Evolutionary conservation across 37 sponge, comb jelly and placozoan genomes (phyloP).

Genomic region (Cladorhizidae sp.): DNA sequence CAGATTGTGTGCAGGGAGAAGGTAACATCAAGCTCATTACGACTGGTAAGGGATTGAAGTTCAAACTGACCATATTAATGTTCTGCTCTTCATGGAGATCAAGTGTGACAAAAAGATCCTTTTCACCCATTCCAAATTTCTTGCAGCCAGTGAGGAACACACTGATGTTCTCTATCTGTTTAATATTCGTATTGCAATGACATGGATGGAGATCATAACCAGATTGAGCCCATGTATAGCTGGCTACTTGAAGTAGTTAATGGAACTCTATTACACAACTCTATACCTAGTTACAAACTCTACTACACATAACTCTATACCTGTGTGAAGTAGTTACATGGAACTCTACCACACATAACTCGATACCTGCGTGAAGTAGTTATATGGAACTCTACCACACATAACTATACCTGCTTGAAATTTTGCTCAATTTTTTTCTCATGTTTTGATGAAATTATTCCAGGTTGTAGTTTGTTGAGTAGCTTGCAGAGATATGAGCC

Average conservation of each 20-base stretch:
- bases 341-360: no score
- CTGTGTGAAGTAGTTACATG: no score
- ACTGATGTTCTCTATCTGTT: conserved; percentile 53
- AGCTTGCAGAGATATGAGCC: conserved; percentile 64
- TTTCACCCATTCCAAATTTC: conserved; percentile 52
- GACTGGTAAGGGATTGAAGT: conserved; percentile 4
- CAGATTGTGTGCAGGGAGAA: conserved; percentile 25
- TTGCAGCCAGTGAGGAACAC: conserved; percentile 61
- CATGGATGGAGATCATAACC: background rate
- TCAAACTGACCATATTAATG: conserved; percentile 43
- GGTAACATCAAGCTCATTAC: background rate
- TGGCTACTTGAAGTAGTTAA: background rate
- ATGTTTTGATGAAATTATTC: conserved; percentile 28
- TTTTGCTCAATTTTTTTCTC: conserved; percentile 11
- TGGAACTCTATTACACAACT: background rate
- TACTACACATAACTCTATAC: no score
- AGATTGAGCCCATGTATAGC: no score
- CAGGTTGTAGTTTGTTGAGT: conserved; percentile 42
- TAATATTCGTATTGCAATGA: background rate
- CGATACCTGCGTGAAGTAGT: no score
- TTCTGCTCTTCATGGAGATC: conserved; percentile 59
- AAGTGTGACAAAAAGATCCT: conserved; percentile 64
- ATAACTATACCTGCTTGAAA: conserved; percentile 47
- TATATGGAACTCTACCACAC: no score
- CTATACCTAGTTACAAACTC: background rate